These are phyloP conservation scores for Sinocyclocheilus grahami DNA, from an alignment of 2,113 vertebrate genomes.

Conservation along the genomic window DNA sequence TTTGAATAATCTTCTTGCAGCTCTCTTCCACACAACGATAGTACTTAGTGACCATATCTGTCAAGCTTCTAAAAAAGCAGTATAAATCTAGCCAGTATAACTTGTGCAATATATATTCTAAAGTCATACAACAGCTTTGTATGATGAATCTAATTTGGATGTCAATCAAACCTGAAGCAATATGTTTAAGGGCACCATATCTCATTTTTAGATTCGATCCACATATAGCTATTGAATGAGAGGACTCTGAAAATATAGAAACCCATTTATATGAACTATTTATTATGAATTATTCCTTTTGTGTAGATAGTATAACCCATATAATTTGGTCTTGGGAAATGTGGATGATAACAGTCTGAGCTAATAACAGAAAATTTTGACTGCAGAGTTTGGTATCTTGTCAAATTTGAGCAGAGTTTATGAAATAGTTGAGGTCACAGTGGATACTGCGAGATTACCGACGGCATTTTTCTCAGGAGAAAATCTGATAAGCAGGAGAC, in stretches of 20 bases:
- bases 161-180: conserved; percentile 12
- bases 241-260: neutral
- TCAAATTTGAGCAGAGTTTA: neutral
- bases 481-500: neutral
- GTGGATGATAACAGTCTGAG: conserved; percentile 3
- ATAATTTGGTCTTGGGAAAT: neutral
- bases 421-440: conserved; percentile 8
- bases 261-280: neutral
- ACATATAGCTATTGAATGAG: neutral
- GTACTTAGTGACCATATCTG: neutral
- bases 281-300: neutral
- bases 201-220: neutral
- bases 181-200: neutral
- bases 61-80: neutral
- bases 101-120: neutral
- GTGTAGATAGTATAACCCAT: neutral
- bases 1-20: neutral
- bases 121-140: neutral
- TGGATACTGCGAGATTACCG: neutral
- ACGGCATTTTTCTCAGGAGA: neutral
- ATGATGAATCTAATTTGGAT: neutral
- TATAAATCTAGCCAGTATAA: neutral
- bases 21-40: neutral
- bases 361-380: neutral
- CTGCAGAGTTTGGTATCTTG: conserved; percentile 8